A percentile compares a stretch with the other conserved stretches of the same genome.
These are phyloP conservation scores for Ophion ventricosus DNA, from an alignment of 2,888 invertebrate genomes.

Conservation along the genomic window DNA sequence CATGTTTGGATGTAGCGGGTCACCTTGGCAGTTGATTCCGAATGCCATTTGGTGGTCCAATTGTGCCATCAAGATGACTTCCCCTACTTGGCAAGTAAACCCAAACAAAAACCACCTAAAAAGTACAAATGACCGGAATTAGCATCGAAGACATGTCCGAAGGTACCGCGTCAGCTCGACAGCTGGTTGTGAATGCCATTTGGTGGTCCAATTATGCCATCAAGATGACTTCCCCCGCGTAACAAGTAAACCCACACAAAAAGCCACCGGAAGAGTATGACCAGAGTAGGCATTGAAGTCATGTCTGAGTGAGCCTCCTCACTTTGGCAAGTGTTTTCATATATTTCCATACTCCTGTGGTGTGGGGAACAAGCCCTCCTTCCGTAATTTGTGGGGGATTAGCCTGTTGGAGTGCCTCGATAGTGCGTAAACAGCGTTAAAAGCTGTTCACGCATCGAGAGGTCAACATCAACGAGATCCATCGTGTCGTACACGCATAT, in stretches of 20 bases:
- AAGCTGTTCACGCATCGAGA: slow-evolving; percentile 55
- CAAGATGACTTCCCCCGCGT: background rate
- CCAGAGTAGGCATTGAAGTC: no score
- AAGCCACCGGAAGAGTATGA: no score
- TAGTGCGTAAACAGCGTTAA: slow-evolving; percentile 26
- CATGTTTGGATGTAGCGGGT: no score
- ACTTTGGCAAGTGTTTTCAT: background rate
- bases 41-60: no score
- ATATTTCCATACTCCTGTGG: background rate
- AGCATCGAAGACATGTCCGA: background rate
- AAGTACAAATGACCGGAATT: background rate
- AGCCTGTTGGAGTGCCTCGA: background rate
- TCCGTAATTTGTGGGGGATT: background rate
- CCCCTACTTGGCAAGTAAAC: no score
- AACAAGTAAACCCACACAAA: background rate
- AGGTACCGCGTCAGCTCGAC: background rate
- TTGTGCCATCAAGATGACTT: no score
- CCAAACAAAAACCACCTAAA: no score
- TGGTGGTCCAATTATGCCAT: background rate
- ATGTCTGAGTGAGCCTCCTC: no score
- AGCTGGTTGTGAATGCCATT: background rate
- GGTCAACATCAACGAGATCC: slow-evolving; percentile 45
- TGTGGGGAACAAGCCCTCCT: background rate
- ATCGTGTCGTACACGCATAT: slow-evolving; percentile 37
- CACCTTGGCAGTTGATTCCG: no score